Evolutionary conservation across 2,888 invertebrate species (phyloP), one percentile per base, ranked within the genome.

Genomic region (Unio pictorum): DNA sequence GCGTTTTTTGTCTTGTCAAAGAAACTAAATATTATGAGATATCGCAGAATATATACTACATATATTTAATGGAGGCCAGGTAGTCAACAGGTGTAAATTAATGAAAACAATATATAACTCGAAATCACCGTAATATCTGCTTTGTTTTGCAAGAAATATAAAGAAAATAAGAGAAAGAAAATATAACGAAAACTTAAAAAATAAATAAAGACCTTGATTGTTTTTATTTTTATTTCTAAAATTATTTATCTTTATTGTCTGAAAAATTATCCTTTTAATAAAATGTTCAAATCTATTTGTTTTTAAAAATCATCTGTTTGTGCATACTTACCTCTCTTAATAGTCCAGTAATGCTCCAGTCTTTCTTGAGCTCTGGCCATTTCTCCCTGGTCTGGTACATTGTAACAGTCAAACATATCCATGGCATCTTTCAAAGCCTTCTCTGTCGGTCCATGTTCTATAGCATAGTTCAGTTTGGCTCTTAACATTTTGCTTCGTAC

Each of bases 311-410:
- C 11, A 3, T 45, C 45, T 45, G 1, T 20, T 28, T 15, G 5
- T 28, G 57, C 30, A 57, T 26, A 7, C 66, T 4, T 57, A 81
- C 81, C 81, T 68, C 68, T 72, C 71, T 73, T 79, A 17, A 78
- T 66, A 61, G 75, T 71, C 72, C 80, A 79, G 66, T 78, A 79
- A 34, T 78, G 67, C 56, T 74, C 68, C 2, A 80, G 55, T 67
- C 76, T 80, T 17, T 72, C 71, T 7, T 72, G 55, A 1, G 75
- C 79, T 28, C 72, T 57, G 55, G 67, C 68, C n/a, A 73, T 45
- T 66, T 80, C 80, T 1, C 79, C 81, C 23, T 76, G 71, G 64
- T 81, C 80, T 1, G 78, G 76, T 26, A 80, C 76, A 64, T 72
- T 75, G 68, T 80, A 76, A 58, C 75, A 71, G 26, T 68, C 64